Evolutionary conservation across 2,888 invertebrate species (phyloP), one percentile per base, ranked within the genome.

Genomic region (Epirrita christyi): DNA sequence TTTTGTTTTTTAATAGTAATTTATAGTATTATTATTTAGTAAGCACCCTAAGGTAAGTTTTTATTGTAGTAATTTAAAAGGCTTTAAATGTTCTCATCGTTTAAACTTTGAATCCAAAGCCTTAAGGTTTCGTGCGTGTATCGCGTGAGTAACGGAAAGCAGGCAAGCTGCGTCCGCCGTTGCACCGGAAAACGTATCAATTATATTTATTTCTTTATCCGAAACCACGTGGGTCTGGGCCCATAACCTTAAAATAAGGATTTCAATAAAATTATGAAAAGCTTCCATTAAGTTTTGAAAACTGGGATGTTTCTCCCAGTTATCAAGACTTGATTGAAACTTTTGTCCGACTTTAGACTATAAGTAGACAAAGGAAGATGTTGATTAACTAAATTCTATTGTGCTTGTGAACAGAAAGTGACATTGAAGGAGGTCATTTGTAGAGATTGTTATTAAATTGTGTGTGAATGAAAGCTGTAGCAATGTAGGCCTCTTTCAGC

Each of bases 141-240:
- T 67, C 57, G 61, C 59, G 59, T 60, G 60, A 48, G 41, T 46
- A 61, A 68, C 85, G 87, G 86, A 87, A 86, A 81, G 67, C 81
- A 76, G 75, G 77, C 81, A 83, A 78, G 84, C 80, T 85, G 83
- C 83, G 76, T 85, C 85, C 83, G 83, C 67, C 55, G 61, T 48
- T 55, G 66, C 73, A 68, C 77, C 76, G 79, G 79, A 77, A 74
- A 73, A 72, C 70, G 63, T 65, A 66, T 64, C 63, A 67, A 73
- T 75, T 75, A 70, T 64, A 64, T 60, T 59, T 66, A 53, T 68
- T 63, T 72, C 65, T 70, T 70, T 69, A 64, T 68, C 44, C 29
- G 38, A 46, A 44, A 50, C 45, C 45, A 57, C 55, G 47, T 55
- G 54, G 59, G 14, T 29, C n/a, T 44, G 15, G 40, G 38, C 32